These are phyloP conservation scores for Anhinga anhinga DNA, from an alignment of 2,113 vertebrate species.

Conservation along the genomic window DNA sequence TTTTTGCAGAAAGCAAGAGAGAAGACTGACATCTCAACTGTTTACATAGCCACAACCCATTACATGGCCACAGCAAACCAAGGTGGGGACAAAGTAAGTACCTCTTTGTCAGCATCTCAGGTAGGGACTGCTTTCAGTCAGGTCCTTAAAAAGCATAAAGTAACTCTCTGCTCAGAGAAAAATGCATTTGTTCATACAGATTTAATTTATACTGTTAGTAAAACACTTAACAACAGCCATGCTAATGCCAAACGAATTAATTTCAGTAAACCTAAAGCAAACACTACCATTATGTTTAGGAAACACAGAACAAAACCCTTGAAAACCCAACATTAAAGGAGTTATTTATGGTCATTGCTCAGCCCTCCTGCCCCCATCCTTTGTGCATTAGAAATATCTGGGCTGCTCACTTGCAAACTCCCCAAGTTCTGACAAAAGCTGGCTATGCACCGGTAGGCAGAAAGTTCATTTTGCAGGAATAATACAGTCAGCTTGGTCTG, in stretches of 20 bases:
- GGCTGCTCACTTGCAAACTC: background rate
- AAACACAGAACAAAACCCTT: conserved; percentile 7
- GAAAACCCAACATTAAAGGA: conserved; percentile 13
- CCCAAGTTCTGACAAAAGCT: background rate
- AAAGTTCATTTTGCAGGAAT: background rate
- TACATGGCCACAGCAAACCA: background rate
- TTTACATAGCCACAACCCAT: conserved; percentile 21
- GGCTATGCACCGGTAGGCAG: background rate
- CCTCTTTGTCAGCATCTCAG: conserved; percentile 15
- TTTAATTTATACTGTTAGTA: conserved; percentile 1
- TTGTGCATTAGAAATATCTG: background rate
- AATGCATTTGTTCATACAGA: conserved; percentile 12
- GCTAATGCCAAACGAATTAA: conserved; percentile 44
- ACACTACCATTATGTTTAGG: background rate
- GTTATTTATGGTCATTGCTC: conserved; percentile 49
- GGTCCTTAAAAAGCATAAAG: background rate
- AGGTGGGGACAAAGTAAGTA: background rate
- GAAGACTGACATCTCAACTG: conserved; percentile 47
- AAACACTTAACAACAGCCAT: background rate
- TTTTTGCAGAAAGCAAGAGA: conserved; percentile 24
- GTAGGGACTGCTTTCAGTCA: background rate
- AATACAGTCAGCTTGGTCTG: background rate
- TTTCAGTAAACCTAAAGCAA: conserved; percentile 34
- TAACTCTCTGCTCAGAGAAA: background rate
- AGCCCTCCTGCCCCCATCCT: background rate